These are phyloP conservation scores for Taeniopygia guttata DNA, from an alignment of 2,797 vertebrate species.

Conservation along the genomic window DNA sequence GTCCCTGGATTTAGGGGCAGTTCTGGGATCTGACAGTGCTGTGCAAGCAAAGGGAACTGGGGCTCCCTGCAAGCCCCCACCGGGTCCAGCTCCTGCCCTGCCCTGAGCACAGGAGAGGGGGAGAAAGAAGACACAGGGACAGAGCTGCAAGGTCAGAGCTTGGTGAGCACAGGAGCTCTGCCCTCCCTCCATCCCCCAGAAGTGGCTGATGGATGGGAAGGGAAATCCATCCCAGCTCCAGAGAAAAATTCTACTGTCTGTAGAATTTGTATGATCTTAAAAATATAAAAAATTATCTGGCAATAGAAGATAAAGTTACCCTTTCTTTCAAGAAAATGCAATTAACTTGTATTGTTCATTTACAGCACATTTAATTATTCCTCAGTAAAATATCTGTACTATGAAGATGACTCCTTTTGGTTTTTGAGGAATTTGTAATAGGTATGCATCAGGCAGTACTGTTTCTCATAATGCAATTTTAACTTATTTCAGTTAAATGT, in stretches of 20 bases:
- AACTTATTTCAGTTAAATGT: neutral
- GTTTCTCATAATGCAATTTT: neutral
- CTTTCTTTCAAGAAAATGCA: neutral
- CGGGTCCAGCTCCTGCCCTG: neutral
- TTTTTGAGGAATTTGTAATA: neutral
- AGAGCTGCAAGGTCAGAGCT: neutral
- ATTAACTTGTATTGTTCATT: neutral
- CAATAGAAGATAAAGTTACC: neutral
- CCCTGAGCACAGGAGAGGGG: fast-evolving
- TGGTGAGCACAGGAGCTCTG: neutral
- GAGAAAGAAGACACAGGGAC: neutral
- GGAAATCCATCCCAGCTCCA: neutral
- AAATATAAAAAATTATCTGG: neutral
- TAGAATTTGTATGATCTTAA: neutral
- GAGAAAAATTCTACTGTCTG: neutral
- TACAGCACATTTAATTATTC: neutral
- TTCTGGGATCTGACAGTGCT: neutral
- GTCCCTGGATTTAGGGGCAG: neutral
- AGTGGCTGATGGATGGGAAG: neutral
- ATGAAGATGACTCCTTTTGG: neutral
- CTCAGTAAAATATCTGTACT: neutral
- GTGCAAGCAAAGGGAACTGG: neutral
- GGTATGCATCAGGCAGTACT: neutral
- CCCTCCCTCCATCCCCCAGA: neutral
- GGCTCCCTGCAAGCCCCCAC: neutral